A percentile compares a stretch with the other conserved stretches of the same genome.
phyloP scores from a whole-genome alignment of 2,888 invertebrate species.

The Gryllus longicercus region DNA sequence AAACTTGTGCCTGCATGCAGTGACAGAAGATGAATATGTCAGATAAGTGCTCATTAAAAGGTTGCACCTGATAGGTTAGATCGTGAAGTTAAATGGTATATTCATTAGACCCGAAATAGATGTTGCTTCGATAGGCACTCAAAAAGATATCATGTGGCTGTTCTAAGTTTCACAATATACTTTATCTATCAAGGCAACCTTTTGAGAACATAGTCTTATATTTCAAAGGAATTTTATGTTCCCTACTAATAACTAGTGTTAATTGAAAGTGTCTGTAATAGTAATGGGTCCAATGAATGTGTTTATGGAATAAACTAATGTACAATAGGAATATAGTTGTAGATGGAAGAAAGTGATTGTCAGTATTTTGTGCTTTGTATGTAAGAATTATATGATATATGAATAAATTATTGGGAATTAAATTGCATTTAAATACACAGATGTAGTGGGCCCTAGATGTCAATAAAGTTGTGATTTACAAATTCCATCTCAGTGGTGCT shows the following conservation, averaged over 20 bases:
- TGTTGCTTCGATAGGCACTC: no score
- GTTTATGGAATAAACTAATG: background rate
- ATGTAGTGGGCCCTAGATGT: no score
- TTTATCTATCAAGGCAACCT: background rate
- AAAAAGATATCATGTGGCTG: no score
- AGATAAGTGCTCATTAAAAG: conserved; percentile 2
- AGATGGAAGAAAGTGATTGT: background rate
- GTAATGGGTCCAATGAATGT: conserved; percentile 17
- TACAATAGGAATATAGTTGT: background rate
- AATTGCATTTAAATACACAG: no score
- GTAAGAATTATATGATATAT: background rate
- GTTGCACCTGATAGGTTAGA: background rate
- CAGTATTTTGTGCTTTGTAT: conserved; percentile 17
- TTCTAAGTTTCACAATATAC: background rate
- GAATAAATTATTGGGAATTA: no score
- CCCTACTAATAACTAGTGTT: no score
- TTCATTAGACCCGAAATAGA: no score
- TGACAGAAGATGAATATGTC: background rate
- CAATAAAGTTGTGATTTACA: no score
- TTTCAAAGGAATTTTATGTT: no score
- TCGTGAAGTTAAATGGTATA: background rate
- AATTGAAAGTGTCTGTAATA: background rate
- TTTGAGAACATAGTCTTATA: background rate
- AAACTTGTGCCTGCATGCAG: background rate
- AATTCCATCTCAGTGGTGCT: no score